Percentiles rank a stretch among this genome's conserved stretches.
phyloP scores from a whole-genome alignment of 2,888 invertebrate genomes.

The Maniola hyperantus region DNA sequence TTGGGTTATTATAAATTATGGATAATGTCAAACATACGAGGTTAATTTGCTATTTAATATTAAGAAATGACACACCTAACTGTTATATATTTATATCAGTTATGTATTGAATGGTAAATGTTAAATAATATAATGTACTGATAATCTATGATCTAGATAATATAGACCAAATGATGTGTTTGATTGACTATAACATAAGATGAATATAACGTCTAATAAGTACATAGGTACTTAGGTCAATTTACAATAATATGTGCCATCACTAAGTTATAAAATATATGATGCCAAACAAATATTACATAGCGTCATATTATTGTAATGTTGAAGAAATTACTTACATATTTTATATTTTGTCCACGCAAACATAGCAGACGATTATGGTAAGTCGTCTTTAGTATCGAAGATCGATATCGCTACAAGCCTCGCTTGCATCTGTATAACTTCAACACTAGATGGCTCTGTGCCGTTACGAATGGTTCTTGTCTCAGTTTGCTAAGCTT shows the following conservation, averaged over 20 bases:
- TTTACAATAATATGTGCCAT: background rate
- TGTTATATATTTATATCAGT: no score
- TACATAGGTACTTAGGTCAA: background rate
- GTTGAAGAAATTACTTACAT: constrained; percentile 50
- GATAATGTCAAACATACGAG: no score
- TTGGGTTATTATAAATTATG: no score
- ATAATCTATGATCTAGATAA: no score
- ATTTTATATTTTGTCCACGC: constrained; percentile 75
- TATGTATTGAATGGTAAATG: no score
- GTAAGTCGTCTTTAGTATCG: constrained; percentile 72
- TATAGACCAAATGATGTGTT: no score
- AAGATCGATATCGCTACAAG: constrained; percentile 41
- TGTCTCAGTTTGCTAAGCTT: constrained; percentile 43
- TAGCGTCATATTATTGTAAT: constrained; percentile 23
- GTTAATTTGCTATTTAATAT: no score
- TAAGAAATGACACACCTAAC: no score
- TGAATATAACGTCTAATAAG: no score
- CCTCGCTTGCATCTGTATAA: constrained; percentile 64
- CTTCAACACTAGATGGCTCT: constrained; percentile 64
- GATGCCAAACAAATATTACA: background rate
- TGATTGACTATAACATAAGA: no score
- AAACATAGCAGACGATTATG: constrained; percentile 69
- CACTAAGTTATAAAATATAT: background rate
- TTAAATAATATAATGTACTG: no score
- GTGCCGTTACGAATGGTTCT: constrained; percentile 36